Percentiles rank a stretch among this genome's conserved stretches.
These are phyloP conservation scores for Mactromeris polynyma DNA, from an alignment of 2,888 invertebrate species.

Conservation along the genomic window DNA sequence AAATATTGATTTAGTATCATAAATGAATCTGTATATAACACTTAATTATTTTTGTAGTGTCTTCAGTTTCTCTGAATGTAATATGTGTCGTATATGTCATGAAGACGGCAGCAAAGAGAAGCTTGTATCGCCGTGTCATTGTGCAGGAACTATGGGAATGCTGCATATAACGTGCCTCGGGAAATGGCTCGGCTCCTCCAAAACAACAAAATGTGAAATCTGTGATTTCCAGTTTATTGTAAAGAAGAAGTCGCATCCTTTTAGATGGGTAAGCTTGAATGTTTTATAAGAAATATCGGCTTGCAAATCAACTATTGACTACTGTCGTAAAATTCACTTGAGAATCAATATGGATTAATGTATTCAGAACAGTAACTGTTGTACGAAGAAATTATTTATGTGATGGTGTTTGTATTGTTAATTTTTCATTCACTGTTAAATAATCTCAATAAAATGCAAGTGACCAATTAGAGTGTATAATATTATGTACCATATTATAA, in stretches of 20 bases:
- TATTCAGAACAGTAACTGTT: no score
- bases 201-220: constrained; percentile 92
- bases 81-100: constrained; percentile 89
- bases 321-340: no score
- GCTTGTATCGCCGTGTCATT: constrained; percentile 89
- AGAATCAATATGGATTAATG: no score
- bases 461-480: no score
- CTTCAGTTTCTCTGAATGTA: constrained; percentile 45
- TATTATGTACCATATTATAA: no score
- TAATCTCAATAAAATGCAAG: no score
- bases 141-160: constrained; percentile 91
- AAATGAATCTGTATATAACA: no score
- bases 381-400: no score
- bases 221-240: constrained; percentile 91
- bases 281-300: neutral
- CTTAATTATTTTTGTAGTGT: constrained; percentile 22
- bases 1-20: no score
- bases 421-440: no score
- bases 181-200: constrained; percentile 91
- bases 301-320: neutral
- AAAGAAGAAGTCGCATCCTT: constrained; percentile 88
- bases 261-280: constrained; percentile 86
- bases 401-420: no score
- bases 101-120: constrained; percentile 88
- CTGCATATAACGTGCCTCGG: constrained; percentile 92